Evolutionary conservation across 1,140 invertebrate species (phyloP), one percentile per base, ranked within the genome.

Genomic region (Globodera ellingtonae): DNA sequence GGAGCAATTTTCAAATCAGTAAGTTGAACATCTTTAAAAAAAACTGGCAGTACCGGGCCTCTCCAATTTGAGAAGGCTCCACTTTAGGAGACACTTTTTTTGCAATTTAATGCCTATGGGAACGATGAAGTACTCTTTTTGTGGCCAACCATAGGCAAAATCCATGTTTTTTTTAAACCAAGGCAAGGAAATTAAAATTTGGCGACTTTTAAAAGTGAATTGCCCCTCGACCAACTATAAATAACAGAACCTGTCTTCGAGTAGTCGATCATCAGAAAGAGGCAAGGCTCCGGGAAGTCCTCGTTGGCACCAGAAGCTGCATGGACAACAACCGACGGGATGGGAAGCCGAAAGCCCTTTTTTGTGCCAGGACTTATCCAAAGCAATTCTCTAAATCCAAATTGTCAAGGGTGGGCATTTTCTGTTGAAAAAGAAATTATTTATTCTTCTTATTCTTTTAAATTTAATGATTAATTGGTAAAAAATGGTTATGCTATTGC

Each of bases 291-390:
- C 3, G 81, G 82, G 71, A 82, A 82, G 65, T 83, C 71, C 10
- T 82, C 82, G 44, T 66, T 82, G 18, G 81, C 47, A 8, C 66
- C 75, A 35, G 81, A 82, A 52, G 69, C 81, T 18, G 81, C 81
- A 83, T 82, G 81, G 8, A 82, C 80, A 24, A 73, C 81, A 82
- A 82, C 79, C 6, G 81, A 50, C n/a, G 81, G 81, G 79, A 79
- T 44, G 13, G 81, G 47, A 56, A 82, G 35, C 6, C 62, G 72
- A 77, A 82, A 70, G 56, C 81, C 81, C 52, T 69, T 82, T 7
- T 72, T 69, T n/a, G 65, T 75, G 52, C 50, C 72, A 15, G 35
- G 46, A 67, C 56, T 48, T 66, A 82, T 82, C 81, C 81, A 82
- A 52, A 83, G 52, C 15, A 82, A 18, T 48, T 72, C 21, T 7